A percentile compares a stretch with the other conserved stretches of the same genome.
Evolutionary conservation across 2,797 vertebrate species (phyloP).

Genomic region (Platyrinchus mystaceus): DNA sequence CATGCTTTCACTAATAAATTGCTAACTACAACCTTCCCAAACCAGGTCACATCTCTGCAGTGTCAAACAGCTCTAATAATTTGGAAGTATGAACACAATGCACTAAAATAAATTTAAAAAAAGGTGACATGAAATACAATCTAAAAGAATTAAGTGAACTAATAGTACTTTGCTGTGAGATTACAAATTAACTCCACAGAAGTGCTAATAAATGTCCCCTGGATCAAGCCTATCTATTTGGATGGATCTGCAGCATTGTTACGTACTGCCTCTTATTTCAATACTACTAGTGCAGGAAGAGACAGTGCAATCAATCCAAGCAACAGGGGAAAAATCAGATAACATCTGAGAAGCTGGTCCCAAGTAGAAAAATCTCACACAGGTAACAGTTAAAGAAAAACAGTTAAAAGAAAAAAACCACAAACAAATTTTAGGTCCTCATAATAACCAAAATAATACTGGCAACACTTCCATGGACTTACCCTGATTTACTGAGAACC

Average conservation of each 20-base stretch:
- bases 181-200: not conserved
- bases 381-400: not conserved
- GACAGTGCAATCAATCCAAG: not conserved
- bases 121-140: not conserved
- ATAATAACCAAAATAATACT: not conserved
- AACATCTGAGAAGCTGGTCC: not conserved
- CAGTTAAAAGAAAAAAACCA: accelerated
- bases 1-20: not conserved
- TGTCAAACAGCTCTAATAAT: not conserved
- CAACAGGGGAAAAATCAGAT: not conserved
- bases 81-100: not conserved
- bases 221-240: not conserved
- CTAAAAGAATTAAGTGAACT: not conserved
- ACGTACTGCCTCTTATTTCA: not conserved
- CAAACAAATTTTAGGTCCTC: not conserved
- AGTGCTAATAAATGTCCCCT: not conserved
- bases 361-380: not conserved
- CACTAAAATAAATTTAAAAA: not conserved
- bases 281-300: not conserved
- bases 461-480: not conserved
- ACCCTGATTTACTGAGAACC: not conserved
- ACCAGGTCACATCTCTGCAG: not conserved
- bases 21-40: not conserved
- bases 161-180: not conserved
- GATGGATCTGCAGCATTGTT: not conserved